Evolutionary conservation across 2,113 vertebrate genomes (phyloP), one percentile per base, ranked within the genome.

Genomic region (Rousettus leschenaultii): DNA sequence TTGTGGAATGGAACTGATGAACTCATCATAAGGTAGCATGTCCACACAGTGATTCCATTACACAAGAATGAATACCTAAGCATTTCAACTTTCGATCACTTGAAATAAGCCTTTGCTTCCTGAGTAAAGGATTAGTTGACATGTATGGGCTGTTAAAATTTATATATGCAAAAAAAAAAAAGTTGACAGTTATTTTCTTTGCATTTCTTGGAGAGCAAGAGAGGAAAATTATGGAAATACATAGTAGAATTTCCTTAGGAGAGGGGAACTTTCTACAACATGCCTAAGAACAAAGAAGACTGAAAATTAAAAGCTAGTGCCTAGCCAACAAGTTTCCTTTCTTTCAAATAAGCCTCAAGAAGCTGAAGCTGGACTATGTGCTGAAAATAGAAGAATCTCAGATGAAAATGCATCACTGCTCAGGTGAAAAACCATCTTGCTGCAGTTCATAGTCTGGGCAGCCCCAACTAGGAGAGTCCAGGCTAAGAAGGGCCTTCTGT

Each of bases 111-210:
- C 92, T 95, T 95, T 95, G 83, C 79, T 86, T 96, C 85, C 91
- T 61, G 22, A 95, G 92, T 96, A 95, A 97, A 94, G 95, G 89
- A 97, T 96, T 95, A 94, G 89, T 93, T 94, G 96, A 97, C 97
- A 98, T 97, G 92, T 94, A 96, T 66, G 40, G 71, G 95, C 79
- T 96, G 89, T 97, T 97, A 95, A 97, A 95, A 97, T 96, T 96
- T 96, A 97, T 97, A 94, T 96, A 97, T 93, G 95, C 95, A 96
- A 98, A 97, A 80, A 40, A 94, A 79, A 78, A 94, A 79, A 78
- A 74, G 92, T 97, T 97, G 95, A 97, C 94, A 97, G 93, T 97
- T 97, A 96, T 96, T 97, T 97, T 94, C 95, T 94, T 92, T 96
- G 93, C 66, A 8, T 97, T 97, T 97, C 91, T 89, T 94, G 35